Percentiles rank a stretch among this genome's conserved stretches.
Conservation (phyloP, 2,888 invertebrate species). For the Sthenelais limicola region DNA sequence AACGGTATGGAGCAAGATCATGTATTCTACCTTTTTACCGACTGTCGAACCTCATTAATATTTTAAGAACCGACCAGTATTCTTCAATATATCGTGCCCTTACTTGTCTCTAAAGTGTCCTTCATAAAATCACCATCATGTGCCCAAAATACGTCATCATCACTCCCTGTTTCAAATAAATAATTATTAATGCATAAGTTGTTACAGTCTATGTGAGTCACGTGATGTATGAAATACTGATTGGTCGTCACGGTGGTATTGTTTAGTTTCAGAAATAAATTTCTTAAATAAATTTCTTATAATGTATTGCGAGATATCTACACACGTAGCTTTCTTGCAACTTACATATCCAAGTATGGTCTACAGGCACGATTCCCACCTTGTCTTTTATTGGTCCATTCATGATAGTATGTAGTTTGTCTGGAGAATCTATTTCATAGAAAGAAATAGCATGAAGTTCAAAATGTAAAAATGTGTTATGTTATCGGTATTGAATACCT, state of each 20-base stretch:
- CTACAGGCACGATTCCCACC: conserved; percentile 50
- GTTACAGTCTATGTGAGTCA: too few species aligned
- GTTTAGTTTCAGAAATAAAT: neutral
- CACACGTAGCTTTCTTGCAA: neutral
- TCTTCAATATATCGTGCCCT: too few species aligned
- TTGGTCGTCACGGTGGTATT: neutral
- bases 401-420: conserved; percentile 48
- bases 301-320: neutral
- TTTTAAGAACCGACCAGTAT: too few species aligned
- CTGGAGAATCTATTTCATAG: neutral
- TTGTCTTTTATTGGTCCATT: conserved; percentile 53
- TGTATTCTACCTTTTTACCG: too few species aligned
- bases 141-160: conserved; percentile 47
- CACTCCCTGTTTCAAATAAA: conserved; percentile 44
- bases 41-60: too few species aligned
- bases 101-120: conserved; percentile 46
- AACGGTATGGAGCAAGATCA: too few species aligned
- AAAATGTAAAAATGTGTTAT: neutral
- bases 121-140: conserved; percentile 55
- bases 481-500: too few species aligned
- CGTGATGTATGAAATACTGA: too few species aligned
- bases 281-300: neutral
- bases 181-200: too few species aligned
- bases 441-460: neutral
- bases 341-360: conserved; percentile 52